A percentile compares a stretch with the other conserved stretches of the same genome.
Conservation (phyloP, 2,797 vertebrate genomes). For the Taenioides sp. region DNA sequence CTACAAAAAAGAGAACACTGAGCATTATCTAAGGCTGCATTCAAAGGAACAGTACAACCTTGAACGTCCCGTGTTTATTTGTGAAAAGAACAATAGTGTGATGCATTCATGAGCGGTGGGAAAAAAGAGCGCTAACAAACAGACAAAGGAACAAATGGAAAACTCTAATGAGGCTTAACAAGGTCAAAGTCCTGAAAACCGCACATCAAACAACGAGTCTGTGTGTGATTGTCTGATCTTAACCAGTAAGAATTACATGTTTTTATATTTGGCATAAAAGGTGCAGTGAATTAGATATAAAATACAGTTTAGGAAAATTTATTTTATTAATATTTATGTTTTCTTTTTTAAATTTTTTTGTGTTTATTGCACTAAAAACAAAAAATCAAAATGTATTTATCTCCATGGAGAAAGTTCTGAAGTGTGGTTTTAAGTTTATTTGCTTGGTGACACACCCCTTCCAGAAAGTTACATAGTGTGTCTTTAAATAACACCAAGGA, state of each 20-base stretch:
- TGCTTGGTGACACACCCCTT: too few species aligned
- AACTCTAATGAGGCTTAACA: slow-evolving; percentile 1
- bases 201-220: neutral
- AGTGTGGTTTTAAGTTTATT: too few species aligned
- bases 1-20: neutral
- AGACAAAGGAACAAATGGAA: neutral
- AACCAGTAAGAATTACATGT: too few species aligned
- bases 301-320: neutral
- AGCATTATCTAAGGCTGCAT: neutral
- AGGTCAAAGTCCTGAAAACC: neutral
- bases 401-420: too few species aligned
- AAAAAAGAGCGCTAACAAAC: neutral
- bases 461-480: too few species aligned
- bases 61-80: slow-evolving; percentile 9
- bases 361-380: too few species aligned
- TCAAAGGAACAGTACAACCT: slow-evolving; percentile 10
- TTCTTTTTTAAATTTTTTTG: too few species aligned
- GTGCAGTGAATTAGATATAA: neutral
- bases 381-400: too few species aligned
- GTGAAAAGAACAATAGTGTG: neutral
- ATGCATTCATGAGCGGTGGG: neutral
- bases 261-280: neutral
- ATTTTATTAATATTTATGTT: too few species aligned
- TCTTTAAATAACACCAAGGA: too few species aligned
- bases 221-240: neutral